Evolutionary conservation across 2,113 vertebrate genomes (phyloP).

Genomic region (Perca flavescens): DNA sequence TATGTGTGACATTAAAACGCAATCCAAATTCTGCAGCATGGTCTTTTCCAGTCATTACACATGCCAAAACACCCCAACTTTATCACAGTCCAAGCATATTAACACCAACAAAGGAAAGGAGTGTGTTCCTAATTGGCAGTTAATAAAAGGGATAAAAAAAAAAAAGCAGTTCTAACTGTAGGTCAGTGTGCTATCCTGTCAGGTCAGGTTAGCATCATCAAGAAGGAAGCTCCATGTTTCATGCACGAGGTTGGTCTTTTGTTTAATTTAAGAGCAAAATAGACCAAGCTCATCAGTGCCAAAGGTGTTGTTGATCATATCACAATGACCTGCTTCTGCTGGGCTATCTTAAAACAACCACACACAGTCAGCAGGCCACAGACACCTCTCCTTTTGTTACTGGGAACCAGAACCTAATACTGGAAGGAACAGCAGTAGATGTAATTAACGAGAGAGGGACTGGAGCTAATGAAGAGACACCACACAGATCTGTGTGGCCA

Average conservation of each 20-base stretch:
- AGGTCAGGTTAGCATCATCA: conserved; percentile 35
- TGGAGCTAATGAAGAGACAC: neutral
- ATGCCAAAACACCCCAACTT: neutral
- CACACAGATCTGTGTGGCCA: neutral
- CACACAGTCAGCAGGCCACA: conserved; percentile 31
- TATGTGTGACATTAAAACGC: neutral
- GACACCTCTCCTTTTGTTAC: conserved; percentile 62
- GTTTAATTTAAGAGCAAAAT: conserved; percentile 33
- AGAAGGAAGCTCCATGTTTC: conserved; percentile 52
- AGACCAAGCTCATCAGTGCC: conserved; percentile 23
- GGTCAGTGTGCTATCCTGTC: conserved; percentile 21
- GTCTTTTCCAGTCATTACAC: neutral
- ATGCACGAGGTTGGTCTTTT: conserved; percentile 53
- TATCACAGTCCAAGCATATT: neutral
- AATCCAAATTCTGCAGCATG: neutral
- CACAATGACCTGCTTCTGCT: conserved; percentile 63
- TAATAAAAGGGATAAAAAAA: conserved; percentile 8
- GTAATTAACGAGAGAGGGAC: conserved; percentile 63
- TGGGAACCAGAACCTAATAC: conserved; percentile 63
- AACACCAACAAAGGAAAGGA: conserved; percentile 12
- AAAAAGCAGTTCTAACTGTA: conserved; percentile 1
- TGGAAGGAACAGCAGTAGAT: conserved; percentile 59
- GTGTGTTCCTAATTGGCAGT: neutral
- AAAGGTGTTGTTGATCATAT: conserved; percentile 61
- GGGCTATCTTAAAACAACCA: conserved; percentile 34